Base-by-base conservation (phyloP, 2,888 invertebrate species). In the Yponomeuta sedellus region DNA sequence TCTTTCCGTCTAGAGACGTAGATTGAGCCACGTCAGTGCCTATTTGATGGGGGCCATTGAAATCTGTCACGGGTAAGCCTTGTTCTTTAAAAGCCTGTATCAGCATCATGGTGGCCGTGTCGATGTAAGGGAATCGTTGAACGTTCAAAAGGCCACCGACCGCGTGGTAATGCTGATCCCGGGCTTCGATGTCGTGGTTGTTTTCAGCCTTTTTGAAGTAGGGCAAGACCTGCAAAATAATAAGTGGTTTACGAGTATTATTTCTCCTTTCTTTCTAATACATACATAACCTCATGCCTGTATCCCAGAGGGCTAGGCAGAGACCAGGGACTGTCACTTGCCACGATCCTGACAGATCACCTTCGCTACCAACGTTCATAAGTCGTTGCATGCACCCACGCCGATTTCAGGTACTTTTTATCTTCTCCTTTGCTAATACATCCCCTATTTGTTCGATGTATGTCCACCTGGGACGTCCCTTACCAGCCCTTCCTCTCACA, bases 171-270 rank as follows among this genome's bases (percentile, higher is more conserved):
- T 85, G 74, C 2, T 85, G 87, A 70, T 94, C 87, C 34, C 91
- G 82, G 10, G 89, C 78, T 73, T 92, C 93, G 1, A 86, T 75
- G 68, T 94, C 92, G 75, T 88, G 85, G 72, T 94, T 94, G 71
- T 94, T 88, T 82, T 94, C 94, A 0, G 94, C 89, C 81, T 94
- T 94, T 66, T 92, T 93, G 78, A 94, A 96, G 77, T 95, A 96
- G 0, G 94, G 94, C 19, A 96, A 83, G 0, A 94, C 84, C 92
- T 92, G 81, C 83, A 84, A 28, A 8, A 34, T 5, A 34, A 34
- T 34, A 34, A 34, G 6, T 34, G 34, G 10, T 8, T 8, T 8
- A 34, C 8, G 34, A 34, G n/a, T n/a, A 34, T 6, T 34, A 57
- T 20, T 39, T 64, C 8, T 44, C 52, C 44, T 52, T n/a, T n/a